These are phyloP conservation scores for Heterohyrax brucei DNA, from an alignment of 2,797 vertebrate genomes.

Conservation along the genomic window DNA sequence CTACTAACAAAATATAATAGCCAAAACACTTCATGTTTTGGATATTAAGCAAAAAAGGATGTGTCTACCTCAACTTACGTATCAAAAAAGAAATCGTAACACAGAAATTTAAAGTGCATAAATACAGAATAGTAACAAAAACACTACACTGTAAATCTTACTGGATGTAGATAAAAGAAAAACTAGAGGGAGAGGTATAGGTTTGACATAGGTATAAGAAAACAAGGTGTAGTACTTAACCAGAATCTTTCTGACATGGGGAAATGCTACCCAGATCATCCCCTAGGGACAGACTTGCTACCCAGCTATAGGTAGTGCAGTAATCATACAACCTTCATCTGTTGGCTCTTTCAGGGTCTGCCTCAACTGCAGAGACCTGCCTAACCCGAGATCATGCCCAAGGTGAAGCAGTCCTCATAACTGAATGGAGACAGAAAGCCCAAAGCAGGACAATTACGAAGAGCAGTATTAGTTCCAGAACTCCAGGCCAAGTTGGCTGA, in stretches of 20 bases:
- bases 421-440: background rate
- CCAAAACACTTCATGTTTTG: background rate
- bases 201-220: background rate
- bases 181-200: background rate
- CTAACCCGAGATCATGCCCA: background rate
- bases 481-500: background rate
- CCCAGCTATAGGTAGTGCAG: background rate
- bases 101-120: background rate
- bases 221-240: background rate
- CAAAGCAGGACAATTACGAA: background rate
- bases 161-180: background rate
- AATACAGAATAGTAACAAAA: background rate
- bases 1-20: background rate
- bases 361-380: background rate
- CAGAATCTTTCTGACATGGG: background rate
- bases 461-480: background rate
- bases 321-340: background rate
- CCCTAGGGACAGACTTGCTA: background rate
- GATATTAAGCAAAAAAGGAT: background rate
- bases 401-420: background rate
- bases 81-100: constrained; percentile 3
- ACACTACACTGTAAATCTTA: background rate
- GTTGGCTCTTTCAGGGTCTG: background rate
- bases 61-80: background rate
- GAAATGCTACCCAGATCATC: background rate